These are phyloP conservation scores for Arvicanthis niloticus DNA, from an alignment of 2,113 vertebrate genomes.

Conservation along the genomic window DNA sequence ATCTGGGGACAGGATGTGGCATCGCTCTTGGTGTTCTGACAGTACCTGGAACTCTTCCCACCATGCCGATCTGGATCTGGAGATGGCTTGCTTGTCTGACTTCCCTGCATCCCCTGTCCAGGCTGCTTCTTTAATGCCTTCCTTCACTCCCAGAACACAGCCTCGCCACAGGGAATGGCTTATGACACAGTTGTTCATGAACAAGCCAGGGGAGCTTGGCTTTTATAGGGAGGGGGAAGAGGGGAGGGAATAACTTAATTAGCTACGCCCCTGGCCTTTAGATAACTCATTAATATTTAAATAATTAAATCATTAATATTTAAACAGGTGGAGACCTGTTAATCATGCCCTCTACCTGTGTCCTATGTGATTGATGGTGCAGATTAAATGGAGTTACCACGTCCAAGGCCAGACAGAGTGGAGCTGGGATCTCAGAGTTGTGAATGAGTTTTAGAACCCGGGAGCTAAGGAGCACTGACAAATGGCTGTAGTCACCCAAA, in stretches of 20 bases:
- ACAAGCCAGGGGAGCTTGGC: too few relatives aligned
- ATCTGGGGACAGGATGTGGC: background rate
- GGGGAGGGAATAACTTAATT: too few relatives aligned
- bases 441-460: background rate
- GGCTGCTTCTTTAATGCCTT: accelerated
- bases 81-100: background rate
- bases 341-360: too few relatives aligned
- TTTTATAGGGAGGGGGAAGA: too few relatives aligned
- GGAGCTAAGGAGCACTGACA: background rate
- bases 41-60: background rate
- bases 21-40: background rate
- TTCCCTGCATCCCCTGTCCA: background rate
- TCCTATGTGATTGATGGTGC: too few relatives aligned
- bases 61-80: background rate
- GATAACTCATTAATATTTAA: too few relatives aligned
- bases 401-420: too few relatives aligned
- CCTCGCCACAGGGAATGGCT: background rate
- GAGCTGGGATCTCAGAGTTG: background rate
- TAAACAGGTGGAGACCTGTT: too few relatives aligned
- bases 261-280: too few relatives aligned
- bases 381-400: too few relatives aligned
- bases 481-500: background rate
- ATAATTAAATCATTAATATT: too few relatives aligned
- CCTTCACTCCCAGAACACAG: background rate
- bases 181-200: background rate